Percentiles rank a stretch among this genome's conserved stretches.
These are phyloP conservation scores for Globodera ellingtonae DNA, from an alignment of 1,140 invertebrate species.

Conservation along the genomic window DNA sequence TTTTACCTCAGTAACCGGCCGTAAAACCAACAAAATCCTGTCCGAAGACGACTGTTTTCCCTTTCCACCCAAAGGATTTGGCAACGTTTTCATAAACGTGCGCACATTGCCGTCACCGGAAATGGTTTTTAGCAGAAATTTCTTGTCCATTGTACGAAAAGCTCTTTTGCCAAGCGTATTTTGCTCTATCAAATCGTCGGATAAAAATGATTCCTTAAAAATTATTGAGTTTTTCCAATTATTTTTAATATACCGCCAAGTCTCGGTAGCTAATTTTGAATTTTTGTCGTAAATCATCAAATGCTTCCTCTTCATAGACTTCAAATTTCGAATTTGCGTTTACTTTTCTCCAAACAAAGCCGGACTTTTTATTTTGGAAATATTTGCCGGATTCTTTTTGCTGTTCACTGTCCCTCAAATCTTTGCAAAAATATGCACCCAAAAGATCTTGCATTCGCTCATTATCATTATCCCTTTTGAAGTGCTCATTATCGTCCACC, in stretches of 20 bases:
- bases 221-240: not conserved
- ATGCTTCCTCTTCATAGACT: not conserved
- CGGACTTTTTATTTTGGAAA: not conserved
- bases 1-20: not conserved
- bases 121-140: not conserved
- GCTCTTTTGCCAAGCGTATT: not conserved
- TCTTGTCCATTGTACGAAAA: not conserved
- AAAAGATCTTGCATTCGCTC: not conserved
- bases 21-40: not conserved
- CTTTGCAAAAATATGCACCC: not conserved
- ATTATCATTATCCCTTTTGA: not conserved
- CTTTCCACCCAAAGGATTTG: not conserved
- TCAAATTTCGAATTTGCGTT: not conserved
- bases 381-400: not conserved
- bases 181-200: not conserved
- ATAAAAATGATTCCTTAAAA: not conserved
- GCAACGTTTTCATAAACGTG: not conserved
- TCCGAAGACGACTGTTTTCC: not conserved
- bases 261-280: not conserved
- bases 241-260: not conserved
- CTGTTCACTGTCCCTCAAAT: not conserved
- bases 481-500: not conserved
- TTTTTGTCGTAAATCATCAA: not conserved
- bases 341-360: not conserved
- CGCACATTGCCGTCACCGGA: not conserved